These are phyloP conservation scores for Datnioides undecimradiatus DNA, from an alignment of 2,113 vertebrate genomes.

Conservation along the genomic window DNA sequence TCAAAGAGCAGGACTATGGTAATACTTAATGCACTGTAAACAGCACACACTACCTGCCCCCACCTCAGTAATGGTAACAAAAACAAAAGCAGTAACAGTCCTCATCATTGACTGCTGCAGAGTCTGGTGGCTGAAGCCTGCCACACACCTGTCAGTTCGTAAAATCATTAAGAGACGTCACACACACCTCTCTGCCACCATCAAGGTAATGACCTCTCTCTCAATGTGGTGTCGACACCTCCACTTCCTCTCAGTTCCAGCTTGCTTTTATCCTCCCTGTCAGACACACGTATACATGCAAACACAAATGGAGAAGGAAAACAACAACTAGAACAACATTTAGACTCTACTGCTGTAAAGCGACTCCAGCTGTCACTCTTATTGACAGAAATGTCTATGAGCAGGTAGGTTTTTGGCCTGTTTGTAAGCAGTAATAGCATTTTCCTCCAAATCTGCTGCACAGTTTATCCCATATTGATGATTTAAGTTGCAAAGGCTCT, in stretches of 20 bases:
- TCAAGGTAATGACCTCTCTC: conserved; percentile 65
- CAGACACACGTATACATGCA: conserved; percentile 14
- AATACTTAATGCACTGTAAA: conserved; percentile 34
- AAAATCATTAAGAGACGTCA: conserved; percentile 80
- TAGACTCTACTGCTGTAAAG: conserved; percentile 37
- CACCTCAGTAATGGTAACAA: neutral
- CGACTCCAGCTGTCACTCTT: conserved; percentile 61
- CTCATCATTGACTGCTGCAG: conserved; percentile 59
- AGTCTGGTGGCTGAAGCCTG: conserved; percentile 46
- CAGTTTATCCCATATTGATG: neutral
- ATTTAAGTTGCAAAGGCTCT: neutral
- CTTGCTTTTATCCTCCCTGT: conserved; percentile 68
- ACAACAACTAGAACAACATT: conserved; percentile 84
- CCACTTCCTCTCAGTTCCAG: conserved; percentile 77
- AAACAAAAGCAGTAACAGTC: conserved; percentile 35
- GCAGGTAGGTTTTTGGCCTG: conserved; percentile 24
- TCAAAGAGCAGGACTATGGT: conserved; percentile 32
- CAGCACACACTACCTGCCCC: neutral
- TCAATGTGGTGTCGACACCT: conserved; percentile 75
- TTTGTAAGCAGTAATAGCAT: neutral
- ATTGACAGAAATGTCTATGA: neutral
- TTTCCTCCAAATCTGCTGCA: neutral
- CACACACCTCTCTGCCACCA: conserved; percentile 47
- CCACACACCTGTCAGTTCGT: conserved; percentile 79
- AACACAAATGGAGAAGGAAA: conserved; percentile 77